Percentiles rank a stretch among this genome's conserved stretches.
Evolutionary conservation across 2,113 vertebrate species (phyloP).

Genomic region (Illadopsis cleaveri): DNA sequence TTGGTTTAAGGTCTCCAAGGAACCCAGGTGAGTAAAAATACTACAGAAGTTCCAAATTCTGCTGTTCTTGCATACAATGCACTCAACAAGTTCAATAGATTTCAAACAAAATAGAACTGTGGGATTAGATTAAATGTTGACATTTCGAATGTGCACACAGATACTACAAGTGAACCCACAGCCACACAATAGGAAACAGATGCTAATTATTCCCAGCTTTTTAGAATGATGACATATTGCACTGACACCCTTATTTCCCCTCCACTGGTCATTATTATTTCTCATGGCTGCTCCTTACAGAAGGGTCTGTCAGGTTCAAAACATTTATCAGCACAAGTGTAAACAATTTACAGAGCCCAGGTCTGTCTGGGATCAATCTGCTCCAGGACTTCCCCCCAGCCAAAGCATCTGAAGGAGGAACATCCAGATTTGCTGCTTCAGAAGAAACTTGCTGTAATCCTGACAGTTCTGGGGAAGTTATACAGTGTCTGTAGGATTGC

Average conservation of each 20-base stretch:
- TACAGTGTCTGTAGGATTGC: fast-evolving
- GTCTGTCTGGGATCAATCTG: background rate
- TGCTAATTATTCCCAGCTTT: background rate
- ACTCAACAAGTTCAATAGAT: background rate
- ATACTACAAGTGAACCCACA: background rate
- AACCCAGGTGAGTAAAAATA: background rate
- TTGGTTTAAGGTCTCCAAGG: background rate
- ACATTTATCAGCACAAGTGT: background rate
- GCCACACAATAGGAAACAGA: background rate
- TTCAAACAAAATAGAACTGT: background rate
- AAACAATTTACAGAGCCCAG: background rate
- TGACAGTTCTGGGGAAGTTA: background rate
- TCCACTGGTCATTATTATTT: background rate
- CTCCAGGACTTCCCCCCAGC: background rate
- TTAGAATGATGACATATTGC: background rate
- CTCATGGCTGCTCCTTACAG: background rate
- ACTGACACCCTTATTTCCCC: background rate
- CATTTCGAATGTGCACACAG: background rate
- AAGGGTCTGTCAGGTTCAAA: background rate
- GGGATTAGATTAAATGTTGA: background rate
- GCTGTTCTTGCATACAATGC: background rate
- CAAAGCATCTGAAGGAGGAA: background rate
- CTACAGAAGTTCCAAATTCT: background rate
- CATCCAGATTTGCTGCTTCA: background rate
- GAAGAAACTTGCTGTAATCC: background rate